Conservation (phyloP, 2,888 invertebrate species). For the Coremacera marginata region DNA sequence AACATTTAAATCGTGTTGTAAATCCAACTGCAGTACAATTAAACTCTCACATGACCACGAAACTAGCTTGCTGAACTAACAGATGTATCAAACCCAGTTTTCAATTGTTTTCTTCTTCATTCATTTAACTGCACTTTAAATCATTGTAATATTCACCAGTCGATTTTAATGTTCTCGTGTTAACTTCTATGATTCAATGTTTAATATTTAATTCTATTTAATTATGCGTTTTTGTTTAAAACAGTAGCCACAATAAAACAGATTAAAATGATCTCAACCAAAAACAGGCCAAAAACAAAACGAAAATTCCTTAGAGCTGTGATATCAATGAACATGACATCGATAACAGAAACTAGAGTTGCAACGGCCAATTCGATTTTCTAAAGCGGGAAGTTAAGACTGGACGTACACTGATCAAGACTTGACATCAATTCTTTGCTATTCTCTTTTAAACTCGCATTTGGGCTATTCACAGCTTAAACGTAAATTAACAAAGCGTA, state of each 20-base stretch:
- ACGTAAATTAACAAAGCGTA: too few species aligned
- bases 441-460: too few species aligned
- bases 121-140: too few species aligned
- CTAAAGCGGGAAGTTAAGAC: too few species aligned
- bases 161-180: too few species aligned
- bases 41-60: neutral
- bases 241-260: neutral
- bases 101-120: too few species aligned
- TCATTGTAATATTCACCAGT: too few species aligned
- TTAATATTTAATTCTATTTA: neutral
- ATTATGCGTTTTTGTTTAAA: neutral
- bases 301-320: constrained; percentile 3
- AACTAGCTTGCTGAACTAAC: neutral
- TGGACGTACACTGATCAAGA: too few species aligned
- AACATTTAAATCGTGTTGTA: neutral
- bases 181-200: neutral
- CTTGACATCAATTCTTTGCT: too few species aligned
- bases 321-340: neutral
- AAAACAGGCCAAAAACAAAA: neutral
- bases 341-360: neutral
- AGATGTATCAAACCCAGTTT: too few species aligned
- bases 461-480: too few species aligned
- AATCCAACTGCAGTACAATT: too few species aligned
- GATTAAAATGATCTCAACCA: neutral
- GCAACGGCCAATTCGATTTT: neutral